Conservation (phyloP, 2,888 invertebrate genomes). For the Archips crataeganus region DNA sequence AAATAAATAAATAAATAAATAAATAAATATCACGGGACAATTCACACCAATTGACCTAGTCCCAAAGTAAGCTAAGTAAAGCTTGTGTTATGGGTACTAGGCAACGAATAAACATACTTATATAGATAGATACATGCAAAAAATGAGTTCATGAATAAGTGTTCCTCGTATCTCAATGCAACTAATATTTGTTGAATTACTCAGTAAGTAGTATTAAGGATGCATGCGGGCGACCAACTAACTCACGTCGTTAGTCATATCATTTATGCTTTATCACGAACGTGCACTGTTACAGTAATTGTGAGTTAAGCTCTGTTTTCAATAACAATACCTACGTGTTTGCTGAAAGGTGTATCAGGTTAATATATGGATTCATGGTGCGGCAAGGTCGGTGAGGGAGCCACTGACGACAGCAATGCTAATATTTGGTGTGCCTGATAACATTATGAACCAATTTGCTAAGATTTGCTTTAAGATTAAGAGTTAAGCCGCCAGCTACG, state of each 20-base stretch:
- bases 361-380: slow-evolving; percentile 66
- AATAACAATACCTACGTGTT: slow-evolving; percentile 63
- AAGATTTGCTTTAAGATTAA: slow-evolving; percentile 83
- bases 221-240: neutral
- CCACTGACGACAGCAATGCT: slow-evolving; percentile 72
- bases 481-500: slow-evolving; percentile 69
- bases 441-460: slow-evolving; percentile 82
- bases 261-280: slow-evolving; percentile 48
- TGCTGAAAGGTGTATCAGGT: slow-evolving; percentile 62
- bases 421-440: slow-evolving; percentile 81
- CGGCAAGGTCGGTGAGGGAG: slow-evolving; percentile 71
- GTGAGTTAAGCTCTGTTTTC: slow-evolving; percentile 56
- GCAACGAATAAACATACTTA: too few species aligned
- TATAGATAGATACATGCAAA: too few species aligned
- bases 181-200: neutral
- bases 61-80: too few species aligned
- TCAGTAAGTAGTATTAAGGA: neutral
- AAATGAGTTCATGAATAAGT: slow-evolving; percentile 3
- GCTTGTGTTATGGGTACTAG: too few species aligned
- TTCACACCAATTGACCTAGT: too few species aligned
- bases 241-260: slow-evolving; percentile 23
- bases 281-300: slow-evolving; percentile 45
- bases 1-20: too few species aligned
- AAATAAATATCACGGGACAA: too few species aligned
- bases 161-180: neutral